Percentiles rank a stretch among this genome's conserved stretches.
phyloP scores from a whole-genome alignment of 2,797 vertebrate genomes.

The Sciaenops ocellatus region DNA sequence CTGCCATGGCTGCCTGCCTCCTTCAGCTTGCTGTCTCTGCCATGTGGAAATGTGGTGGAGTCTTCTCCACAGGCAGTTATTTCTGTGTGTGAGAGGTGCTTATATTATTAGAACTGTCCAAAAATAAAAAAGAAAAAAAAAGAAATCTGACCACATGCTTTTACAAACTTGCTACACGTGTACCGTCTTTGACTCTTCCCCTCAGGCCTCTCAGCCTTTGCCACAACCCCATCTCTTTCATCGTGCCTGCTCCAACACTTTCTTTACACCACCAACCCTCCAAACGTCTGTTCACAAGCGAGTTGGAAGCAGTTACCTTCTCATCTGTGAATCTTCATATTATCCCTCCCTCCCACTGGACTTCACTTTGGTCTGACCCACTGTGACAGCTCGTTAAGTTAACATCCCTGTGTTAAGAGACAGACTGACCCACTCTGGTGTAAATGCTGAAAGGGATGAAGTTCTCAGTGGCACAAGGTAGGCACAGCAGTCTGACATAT shows the following conservation, averaged over 20 bases:
- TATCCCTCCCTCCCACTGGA: constrained; percentile 44
- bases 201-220: constrained; percentile 1
- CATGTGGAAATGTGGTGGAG: constrained; percentile 53
- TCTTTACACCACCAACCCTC: constrained; percentile 15
- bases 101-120: constrained; percentile 48
- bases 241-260: background rate
- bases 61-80: constrained; percentile 40
- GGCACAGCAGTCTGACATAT: constrained; percentile 33
- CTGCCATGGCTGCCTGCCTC: constrained; percentile 54
- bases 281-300: constrained; percentile 44
- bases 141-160: constrained; percentile 27
- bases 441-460: constrained; percentile 34
- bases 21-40: constrained; percentile 43
- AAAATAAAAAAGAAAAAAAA: background rate
- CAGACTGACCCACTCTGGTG: constrained; percentile 33
- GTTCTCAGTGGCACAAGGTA: constrained; percentile 16
- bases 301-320: constrained; percentile 21
- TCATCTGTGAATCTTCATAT: constrained; percentile 46
- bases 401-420: constrained; percentile 30
- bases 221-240: constrained; percentile 5
- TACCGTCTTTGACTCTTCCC: constrained; percentile 7
- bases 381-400: constrained; percentile 37
- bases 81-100: constrained; percentile 44
- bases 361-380: constrained; percentile 39
- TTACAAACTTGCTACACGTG: constrained; percentile 9